These are phyloP conservation scores for Sinocyclocheilus rhinocerous DNA, from an alignment of 2,113 vertebrate species.

Conservation along the genomic window DNA sequence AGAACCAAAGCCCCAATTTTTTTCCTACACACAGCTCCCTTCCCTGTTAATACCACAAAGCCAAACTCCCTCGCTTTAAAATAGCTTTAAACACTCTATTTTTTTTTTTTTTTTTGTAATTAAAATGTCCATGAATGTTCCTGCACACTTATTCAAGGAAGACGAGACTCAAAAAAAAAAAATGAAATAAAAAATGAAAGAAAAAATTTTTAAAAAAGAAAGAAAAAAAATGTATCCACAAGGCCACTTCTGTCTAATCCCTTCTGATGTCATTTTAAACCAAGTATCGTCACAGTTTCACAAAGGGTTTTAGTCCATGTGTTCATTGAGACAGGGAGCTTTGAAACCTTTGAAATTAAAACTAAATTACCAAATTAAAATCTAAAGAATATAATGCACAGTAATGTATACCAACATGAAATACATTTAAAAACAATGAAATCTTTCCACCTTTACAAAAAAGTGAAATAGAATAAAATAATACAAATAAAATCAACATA, in stretches of 20 bases:
- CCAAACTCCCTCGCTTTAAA: background rate
- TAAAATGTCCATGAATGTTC: background rate
- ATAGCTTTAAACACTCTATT: background rate
- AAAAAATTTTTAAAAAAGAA: no score
- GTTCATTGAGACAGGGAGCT: conserved; percentile 19
- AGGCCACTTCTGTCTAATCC: conserved; percentile 30
- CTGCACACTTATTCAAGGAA: background rate
- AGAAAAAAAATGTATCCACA: background rate
- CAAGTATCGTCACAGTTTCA: conserved; percentile 16
- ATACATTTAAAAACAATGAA: conserved; percentile 43
- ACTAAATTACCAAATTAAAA: conserved; percentile 6
- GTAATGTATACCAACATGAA: conserved; percentile 38
- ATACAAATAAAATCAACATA: conserved; percentile 42
- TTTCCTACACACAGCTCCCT: background rate
- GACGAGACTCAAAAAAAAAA: background rate
- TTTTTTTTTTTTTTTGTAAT: background rate
- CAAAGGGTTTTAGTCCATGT: background rate
- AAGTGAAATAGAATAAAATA: conserved; percentile 53
- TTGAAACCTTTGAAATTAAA: conserved; percentile 25
- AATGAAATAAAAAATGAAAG: no score
- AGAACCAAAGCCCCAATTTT: conserved; percentile 15
- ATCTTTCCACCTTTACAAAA: conserved; percentile 40
- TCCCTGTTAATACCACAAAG: background rate
- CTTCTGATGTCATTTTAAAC: conserved; percentile 7
- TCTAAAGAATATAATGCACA: background rate